Conservation (phyloP, 2,888 invertebrate species). For the Bimastos eiseni region DNA sequence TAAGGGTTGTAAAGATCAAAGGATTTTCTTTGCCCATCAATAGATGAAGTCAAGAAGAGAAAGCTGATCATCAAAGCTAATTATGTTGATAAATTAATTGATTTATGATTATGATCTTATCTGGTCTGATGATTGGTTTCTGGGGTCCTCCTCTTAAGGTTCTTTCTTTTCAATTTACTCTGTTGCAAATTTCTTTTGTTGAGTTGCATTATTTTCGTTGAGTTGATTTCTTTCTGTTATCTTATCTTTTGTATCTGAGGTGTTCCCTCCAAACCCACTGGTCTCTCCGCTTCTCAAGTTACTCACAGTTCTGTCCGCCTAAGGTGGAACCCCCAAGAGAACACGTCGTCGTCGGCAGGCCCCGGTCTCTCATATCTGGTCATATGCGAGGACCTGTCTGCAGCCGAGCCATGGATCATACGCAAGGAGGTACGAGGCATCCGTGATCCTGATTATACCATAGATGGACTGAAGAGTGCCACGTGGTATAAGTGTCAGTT, state of each 20-base stretch:
- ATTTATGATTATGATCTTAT: too few relatives aligned
- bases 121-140: too few relatives aligned
- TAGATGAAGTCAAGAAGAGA: too few relatives aligned
- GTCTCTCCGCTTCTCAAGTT: neutral
- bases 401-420: conserved; percentile 87
- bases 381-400: neutral
- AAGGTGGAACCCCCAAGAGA: neutral
- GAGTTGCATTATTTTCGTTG: neutral
- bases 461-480: conserved; percentile 79
- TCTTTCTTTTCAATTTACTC: neutral
- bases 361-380: neutral
- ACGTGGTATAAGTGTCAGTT: conserved; percentile 95
- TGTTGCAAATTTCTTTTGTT: neutral
- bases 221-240: neutral
- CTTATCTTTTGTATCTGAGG: neutral
- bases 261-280: neutral
- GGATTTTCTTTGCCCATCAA: too few relatives aligned
- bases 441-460: conserved; percentile 71
- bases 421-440: conserved; percentile 81
- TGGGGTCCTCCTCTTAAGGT: neutral
- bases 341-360: neutral
- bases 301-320: neutral
- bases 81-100: too few relatives aligned
- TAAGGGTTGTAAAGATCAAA: too few relatives aligned
- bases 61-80: too few relatives aligned